Percentiles rank a stretch among this genome's conserved stretches.
Evolutionary conservation across 2,113 vertebrate genomes (phyloP).

Genomic region (Hyla sarda): DNA sequence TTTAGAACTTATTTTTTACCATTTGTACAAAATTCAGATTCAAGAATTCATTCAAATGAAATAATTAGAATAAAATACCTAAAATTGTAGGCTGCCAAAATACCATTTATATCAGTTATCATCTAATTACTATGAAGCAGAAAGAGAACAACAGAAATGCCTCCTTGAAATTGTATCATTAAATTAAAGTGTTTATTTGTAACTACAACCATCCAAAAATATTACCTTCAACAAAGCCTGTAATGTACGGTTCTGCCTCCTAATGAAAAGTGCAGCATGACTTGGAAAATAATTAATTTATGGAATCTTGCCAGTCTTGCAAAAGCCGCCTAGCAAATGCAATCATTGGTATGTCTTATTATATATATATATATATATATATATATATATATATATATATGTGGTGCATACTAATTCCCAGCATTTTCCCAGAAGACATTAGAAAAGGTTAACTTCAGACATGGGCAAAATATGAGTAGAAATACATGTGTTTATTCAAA

Average conservation of each 20-base stretch:
- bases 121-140: conserved; percentile 40
- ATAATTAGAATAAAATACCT: conserved; percentile 38
- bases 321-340: conserved; percentile 12
- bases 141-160: background rate
- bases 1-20: background rate
- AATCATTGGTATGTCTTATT: conserved; percentile 35
- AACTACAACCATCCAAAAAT: conserved; percentile 27
- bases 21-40: background rate
- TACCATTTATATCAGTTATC: conserved; percentile 22
- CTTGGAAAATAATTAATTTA: conserved; percentile 32
- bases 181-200: conserved; percentile 42
- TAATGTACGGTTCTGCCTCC: background rate
- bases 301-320: conserved; percentile 10
- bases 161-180: conserved; percentile 15
- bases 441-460: background rate
- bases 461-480: background rate
- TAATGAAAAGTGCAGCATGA: conserved; percentile 31
- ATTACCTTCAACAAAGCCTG: background rate
- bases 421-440: conserved; percentile 20
- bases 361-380: too few relatives aligned
- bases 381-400: too few relatives aligned
- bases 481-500: background rate
- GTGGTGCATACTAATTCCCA: conserved; percentile 11
- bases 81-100: conserved; percentile 37
- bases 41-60: conserved; percentile 21